A percentile compares a stretch with the other conserved stretches of the same genome.
phyloP scores from a whole-genome alignment of 2,888 invertebrate species.

The Cosmia pyralina region DNA sequence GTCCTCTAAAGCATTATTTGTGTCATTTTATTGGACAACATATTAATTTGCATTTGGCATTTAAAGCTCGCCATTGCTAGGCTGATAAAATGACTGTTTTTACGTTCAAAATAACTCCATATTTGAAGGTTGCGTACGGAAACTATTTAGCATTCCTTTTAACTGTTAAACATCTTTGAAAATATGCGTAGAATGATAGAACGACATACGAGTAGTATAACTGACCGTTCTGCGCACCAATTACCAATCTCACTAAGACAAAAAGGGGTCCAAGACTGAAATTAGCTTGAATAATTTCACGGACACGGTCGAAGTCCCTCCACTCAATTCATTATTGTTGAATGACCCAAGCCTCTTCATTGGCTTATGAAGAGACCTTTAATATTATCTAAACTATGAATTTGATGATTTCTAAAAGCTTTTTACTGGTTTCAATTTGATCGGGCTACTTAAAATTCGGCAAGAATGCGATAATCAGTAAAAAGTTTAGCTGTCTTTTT shows the following conservation, averaged over 20 bases:
- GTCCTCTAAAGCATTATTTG: slow-evolving; percentile 22
- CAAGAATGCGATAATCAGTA: not conserved
- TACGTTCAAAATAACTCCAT: not conserved
- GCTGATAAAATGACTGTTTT: not conserved
- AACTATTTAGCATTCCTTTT: not conserved
- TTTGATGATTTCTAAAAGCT: not conserved
- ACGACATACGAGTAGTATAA: not conserved
- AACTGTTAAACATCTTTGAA: not conserved
- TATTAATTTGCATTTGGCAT: not conserved
- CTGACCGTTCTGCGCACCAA: not conserved
- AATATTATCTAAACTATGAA: not conserved
- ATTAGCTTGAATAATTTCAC: slow-evolving; percentile 56
- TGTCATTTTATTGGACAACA: slow-evolving; percentile 11
- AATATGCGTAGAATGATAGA: not conserved
- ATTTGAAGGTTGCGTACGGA: not conserved
- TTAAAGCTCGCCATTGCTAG: not conserved
- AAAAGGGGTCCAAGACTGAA: slow-evolving; percentile 45
- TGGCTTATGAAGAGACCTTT: slow-evolving; percentile 1
- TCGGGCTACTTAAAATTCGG: not conserved
- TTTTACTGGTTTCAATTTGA: not conserved
- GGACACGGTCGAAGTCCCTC: slow-evolving; percentile 14
- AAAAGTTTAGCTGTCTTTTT: not conserved
- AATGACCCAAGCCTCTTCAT: not conserved
- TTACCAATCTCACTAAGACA: slow-evolving; percentile 25
- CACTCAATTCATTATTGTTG: slow-evolving; percentile 42